Percentiles rank a stretch among this genome's conserved stretches.
These are phyloP conservation scores for Choristoneura fumiferana DNA, from an alignment of 1,140 invertebrate genomes.

Conservation along the genomic window DNA sequence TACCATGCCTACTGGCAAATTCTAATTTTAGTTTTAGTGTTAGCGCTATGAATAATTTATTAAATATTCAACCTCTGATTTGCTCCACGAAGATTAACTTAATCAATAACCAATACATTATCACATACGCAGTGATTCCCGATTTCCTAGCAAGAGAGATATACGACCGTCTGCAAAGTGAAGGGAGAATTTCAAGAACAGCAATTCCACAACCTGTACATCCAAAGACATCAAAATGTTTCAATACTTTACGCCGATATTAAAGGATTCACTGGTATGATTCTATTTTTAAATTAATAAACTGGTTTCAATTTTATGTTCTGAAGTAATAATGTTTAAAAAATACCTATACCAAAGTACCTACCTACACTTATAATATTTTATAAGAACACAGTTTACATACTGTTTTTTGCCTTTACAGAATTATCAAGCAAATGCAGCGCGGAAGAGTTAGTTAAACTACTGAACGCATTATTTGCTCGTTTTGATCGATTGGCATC, in stretches of 20 bases:
- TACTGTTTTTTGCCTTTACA: slow-evolving; percentile 62
- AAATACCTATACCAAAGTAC: too few relatives aligned
- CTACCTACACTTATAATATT: too few relatives aligned
- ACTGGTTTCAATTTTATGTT: too few relatives aligned
- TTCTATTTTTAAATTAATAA: too few relatives aligned
- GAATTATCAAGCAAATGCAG: slow-evolving; percentile 93
- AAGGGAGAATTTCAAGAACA: slow-evolving; percentile 86
- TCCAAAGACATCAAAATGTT: slow-evolving; percentile 97
- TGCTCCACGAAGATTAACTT: too few relatives aligned
- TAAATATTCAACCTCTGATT: too few relatives aligned
- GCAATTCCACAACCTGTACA: slow-evolving; percentile 98
- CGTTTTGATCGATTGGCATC: slow-evolving; percentile 97
- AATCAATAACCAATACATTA: too few relatives aligned
- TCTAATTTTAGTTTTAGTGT: too few relatives aligned
- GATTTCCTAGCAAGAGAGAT: slow-evolving; percentile 97
- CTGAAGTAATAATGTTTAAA: too few relatives aligned
- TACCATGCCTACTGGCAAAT: too few relatives aligned
- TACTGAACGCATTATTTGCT: slow-evolving; percentile 98
- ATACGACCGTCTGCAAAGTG: slow-evolving; percentile 90
- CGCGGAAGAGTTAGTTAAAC: slow-evolving; percentile 94
- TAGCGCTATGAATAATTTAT: too few relatives aligned
- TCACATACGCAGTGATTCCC: slow-evolving; percentile 87
- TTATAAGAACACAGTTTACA: not conserved
- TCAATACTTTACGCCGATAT: slow-evolving; percentile 99
- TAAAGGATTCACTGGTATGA: slow-evolving; percentile 95